Evolutionary conservation across 2,888 invertebrate species (phyloP).

Genomic region (Drosophila subsilvestris): DNA sequence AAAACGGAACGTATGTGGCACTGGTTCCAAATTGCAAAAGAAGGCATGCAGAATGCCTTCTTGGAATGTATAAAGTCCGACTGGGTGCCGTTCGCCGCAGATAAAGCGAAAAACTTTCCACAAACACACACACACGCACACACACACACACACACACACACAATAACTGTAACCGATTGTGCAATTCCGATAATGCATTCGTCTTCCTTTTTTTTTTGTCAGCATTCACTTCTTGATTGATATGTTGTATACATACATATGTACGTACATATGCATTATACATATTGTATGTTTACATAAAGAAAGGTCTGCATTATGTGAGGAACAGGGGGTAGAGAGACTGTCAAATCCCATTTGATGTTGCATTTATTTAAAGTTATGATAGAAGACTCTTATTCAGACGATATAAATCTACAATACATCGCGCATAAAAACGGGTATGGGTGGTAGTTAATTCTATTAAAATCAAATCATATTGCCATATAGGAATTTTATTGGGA

Average conservation of each 20-base stretch:
- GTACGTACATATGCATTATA: background rate
- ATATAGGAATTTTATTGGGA: too few relatives aligned
- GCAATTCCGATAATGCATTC: constrained; percentile 76
- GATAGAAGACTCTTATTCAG: too few relatives aligned
- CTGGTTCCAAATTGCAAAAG: too few relatives aligned
- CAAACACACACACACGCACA: constrained; percentile 15
- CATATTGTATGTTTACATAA: constrained; percentile 17
- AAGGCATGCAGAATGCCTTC: too few relatives aligned
- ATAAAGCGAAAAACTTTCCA: constrained; percentile 70
- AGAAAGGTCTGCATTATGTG: background rate
- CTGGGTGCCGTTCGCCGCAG: constrained; percentile 42
- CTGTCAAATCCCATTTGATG: too few relatives aligned
- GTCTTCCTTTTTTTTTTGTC: constrained; percentile 14
- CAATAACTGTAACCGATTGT: constrained; percentile 73
- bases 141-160: constrained; percentile 23
- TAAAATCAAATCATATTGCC: too few relatives aligned
- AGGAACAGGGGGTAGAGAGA: background rate
- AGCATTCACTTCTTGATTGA: constrained; percentile 19
- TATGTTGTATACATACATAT: constrained; percentile 22
- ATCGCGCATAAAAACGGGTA: too few relatives aligned
- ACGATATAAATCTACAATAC: too few relatives aligned
- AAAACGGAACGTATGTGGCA: too few relatives aligned
- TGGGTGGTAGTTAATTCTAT: too few relatives aligned
- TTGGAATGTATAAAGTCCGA: too few relatives aligned
- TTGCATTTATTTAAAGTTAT: too few relatives aligned